Evolutionary conservation across 2,888 invertebrate genomes (phyloP).

Genomic region (Lydus trimaculatus): DNA sequence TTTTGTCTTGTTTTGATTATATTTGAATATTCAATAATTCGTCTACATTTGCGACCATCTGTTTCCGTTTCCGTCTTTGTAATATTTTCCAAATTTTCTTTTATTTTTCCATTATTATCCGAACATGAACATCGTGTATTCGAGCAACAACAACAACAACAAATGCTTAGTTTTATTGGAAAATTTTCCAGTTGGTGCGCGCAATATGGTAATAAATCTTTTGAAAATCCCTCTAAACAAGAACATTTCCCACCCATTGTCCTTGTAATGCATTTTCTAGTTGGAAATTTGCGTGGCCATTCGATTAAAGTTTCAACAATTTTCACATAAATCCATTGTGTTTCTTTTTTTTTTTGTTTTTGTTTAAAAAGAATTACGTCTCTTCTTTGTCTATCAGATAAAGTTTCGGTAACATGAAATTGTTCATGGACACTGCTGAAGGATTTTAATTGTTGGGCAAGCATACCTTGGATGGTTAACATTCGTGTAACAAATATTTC

Average conservation of each 20-base stretch:
- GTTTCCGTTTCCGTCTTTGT: background rate
- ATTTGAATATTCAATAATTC: background rate
- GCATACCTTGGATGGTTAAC: too few relatives aligned
- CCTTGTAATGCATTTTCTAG: background rate
- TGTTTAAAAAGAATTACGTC: too few relatives aligned
- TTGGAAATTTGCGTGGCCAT: background rate
- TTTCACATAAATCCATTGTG: background rate
- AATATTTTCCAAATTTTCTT: background rate
- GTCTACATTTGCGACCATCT: background rate
- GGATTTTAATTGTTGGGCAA: slow-evolving; percentile 5
- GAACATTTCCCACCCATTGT: background rate
- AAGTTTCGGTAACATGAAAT: background rate
- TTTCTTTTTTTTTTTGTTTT: background rate
- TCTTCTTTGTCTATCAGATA: background rate
- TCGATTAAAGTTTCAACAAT: background rate
- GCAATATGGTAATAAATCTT: background rate
- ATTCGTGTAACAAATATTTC: background rate
- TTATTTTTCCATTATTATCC: background rate
- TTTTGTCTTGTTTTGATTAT: background rate
- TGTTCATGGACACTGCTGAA: background rate
- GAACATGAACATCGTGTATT: background rate
- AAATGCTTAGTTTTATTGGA: background rate
- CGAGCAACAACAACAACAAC: background rate
- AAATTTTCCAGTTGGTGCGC: background rate
- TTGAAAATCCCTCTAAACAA: background rate